Evolutionary conservation across 1,140 invertebrate species (phyloP), one percentile per base, ranked within the genome.

Genomic region (Metaphire vulgaris): DNA sequence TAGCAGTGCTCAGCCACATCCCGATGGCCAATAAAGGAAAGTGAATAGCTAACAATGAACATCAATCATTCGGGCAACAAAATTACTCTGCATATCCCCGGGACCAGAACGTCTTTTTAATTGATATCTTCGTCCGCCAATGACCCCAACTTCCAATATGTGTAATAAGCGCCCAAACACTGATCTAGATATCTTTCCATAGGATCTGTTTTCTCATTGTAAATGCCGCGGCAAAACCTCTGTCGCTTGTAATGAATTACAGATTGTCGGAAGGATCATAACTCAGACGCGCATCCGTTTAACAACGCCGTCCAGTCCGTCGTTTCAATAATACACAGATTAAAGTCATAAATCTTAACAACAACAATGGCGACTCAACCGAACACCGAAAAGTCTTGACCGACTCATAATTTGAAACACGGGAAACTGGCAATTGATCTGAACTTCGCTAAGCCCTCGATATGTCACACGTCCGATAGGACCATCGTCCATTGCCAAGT

Each of bases 211-310:
- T 56, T 56, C 41, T 56, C 41, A 21, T 56, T 21, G 41, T 56
- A 6, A 56, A 56, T 56, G 41, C 41, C 41, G 21, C 41, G 21
- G 6, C 6, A 21, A 6, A 56, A 56, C 41, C 41, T 56, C 41
- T 56, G 41, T 56, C 41, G 41, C 41, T 56, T 56, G 41, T 56
- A 56, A 56, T 56, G 41, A 56, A 56, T 56, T 56, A 56, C 41
- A 56, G 41, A 56, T 56, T 56, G 41, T 56, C 41, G 6, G 41
- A 56, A n/a, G 6, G 41, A 56, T 21, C 41, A 21, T 56, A 56
- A 56, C 41, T 56, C 41, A 56, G 41, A 12, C 6, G 21, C 41
- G 41, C 41, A 56, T 56, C 41, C 41, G 41, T 56, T 56, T 56
- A 56, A 56, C 41, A 21, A 21, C 6, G 41, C n/a, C n/a, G 41